These are phyloP conservation scores for Liparis tanakae DNA, from an alignment of 2,797 vertebrate genomes.

Conservation along the genomic window DNA sequence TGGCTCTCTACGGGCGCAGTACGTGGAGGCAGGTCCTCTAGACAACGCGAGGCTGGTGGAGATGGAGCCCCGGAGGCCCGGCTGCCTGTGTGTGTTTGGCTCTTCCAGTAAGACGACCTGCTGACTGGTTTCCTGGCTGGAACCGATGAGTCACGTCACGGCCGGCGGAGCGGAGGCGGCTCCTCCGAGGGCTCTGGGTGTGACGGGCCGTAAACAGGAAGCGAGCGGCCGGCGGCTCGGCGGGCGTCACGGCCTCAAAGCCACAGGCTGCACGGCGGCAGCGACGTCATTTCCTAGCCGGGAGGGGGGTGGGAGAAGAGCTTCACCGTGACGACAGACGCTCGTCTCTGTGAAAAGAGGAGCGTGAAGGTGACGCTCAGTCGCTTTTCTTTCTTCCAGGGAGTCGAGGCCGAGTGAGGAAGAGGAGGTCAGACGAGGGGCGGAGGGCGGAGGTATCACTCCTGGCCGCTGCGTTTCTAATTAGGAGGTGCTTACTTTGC, in stretches of 20 bases:
- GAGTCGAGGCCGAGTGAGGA: neutral
- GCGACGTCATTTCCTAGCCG: conserved; percentile 32
- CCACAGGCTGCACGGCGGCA: conserved; percentile 30
- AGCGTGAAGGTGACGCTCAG: neutral
- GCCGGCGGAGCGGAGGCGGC: no score
- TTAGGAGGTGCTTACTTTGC: neutral
- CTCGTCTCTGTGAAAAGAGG: neutral
- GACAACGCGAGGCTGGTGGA: no score
- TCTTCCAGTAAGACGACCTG: conserved; percentile 62
- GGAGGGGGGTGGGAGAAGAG: no score
- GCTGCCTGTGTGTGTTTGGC: conserved; percentile 42
- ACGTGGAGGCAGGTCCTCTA: no score
- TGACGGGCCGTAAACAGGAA: conserved; percentile 56
- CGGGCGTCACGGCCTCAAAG: conserved; percentile 6
- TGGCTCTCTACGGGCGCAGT: neutral
- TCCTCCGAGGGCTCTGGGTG: neutral
- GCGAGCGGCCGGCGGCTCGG: conserved; percentile 31
- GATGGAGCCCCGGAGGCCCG: conserved; percentile 6
- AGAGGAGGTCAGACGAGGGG: neutral
- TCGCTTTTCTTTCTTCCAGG: conserved; percentile 5
- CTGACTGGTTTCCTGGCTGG: conserved; percentile 59
- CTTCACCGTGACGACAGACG: no score
- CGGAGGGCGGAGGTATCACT: neutral
- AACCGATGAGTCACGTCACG: conserved; percentile 65
- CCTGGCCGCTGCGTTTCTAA: neutral